Evolutionary conservation across 2,797 vertebrate species (phyloP).

Genomic region (Pelobates cultripes): DNA sequence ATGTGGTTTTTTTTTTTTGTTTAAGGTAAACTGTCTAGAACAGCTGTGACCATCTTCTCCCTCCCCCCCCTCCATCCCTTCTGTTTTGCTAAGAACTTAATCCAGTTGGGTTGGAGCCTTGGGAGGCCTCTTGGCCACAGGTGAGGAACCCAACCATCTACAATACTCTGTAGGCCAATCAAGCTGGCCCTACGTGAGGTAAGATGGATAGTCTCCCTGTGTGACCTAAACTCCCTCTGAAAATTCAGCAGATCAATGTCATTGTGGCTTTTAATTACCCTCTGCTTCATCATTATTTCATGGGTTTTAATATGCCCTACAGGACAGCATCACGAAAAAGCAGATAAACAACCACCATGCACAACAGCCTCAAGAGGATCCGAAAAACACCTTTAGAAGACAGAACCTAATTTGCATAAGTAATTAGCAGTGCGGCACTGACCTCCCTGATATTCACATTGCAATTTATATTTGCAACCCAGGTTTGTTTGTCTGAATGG

Average conservation of each 20-base stretch:
- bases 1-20: conserved; percentile 16
- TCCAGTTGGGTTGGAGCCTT: conserved; percentile 79
- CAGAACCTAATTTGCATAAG: conserved; percentile 31
- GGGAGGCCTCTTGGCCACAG: conserved; percentile 85
- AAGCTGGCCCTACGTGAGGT: conserved; percentile 80
- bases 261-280: conserved; percentile 89
- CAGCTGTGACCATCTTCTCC: conserved; percentile 63
- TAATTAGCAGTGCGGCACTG: conserved; percentile 60
- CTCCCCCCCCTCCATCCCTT: conserved; percentile 41
- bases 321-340: conserved; percentile 70
- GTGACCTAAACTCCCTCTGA: conserved; percentile 81
- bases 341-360: conserved; percentile 74
- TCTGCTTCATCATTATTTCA: conserved; percentile 93
- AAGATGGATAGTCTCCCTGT: conserved; percentile 77
- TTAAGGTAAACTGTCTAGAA: conserved; percentile 46
- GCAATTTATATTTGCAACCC: conserved; percentile 47
- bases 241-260: conserved; percentile 87
- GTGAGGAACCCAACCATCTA: conserved; percentile 82
- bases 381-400: conserved; percentile 57
- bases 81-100: conserved; percentile 68
- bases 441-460: conserved; percentile 61
- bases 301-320: conserved; percentile 83
- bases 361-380: conserved; percentile 49
- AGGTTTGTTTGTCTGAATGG: conserved; percentile 25
- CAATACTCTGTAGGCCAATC: conserved; percentile 92